Conservation (phyloP, 2,797 vertebrate genomes). For the Falco berigora region DNA sequence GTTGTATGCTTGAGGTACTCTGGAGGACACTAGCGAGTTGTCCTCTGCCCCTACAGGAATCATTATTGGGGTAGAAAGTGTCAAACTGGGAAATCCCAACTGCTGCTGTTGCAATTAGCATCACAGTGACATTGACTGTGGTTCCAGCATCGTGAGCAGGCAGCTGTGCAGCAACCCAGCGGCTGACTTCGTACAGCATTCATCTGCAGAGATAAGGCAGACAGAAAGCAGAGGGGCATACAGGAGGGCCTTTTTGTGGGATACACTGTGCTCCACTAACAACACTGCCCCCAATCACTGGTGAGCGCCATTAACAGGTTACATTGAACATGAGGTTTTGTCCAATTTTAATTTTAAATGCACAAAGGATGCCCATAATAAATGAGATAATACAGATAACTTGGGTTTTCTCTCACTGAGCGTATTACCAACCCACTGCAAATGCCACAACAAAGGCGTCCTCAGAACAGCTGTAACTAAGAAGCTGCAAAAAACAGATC, state of each 20-base stretch:
- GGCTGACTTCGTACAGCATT: not conserved
- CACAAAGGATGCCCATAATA: not conserved
- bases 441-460: not conserved
- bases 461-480: not conserved
- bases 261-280: not conserved
- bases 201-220: not conserved
- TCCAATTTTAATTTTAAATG: not conserved
- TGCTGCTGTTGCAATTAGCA: not conserved
- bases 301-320: not conserved
- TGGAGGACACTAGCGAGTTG: not conserved
- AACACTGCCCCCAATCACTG: not conserved
- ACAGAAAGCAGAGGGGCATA: not conserved
- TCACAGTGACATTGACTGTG: accelerated
- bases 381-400: not conserved
- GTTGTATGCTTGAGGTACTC: not conserved
- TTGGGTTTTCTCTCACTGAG: no score
- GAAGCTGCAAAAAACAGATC: not conserved
- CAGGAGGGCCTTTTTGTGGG: not conserved
- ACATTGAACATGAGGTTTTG: not conserved
- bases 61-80: not conserved
- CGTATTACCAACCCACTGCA: no score
- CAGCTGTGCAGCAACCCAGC: not conserved
- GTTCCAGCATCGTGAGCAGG: not conserved
- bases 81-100: not conserved
- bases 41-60: not conserved